These are phyloP conservation scores for Pangasius larnaudii DNA, from an alignment of 2,797 vertebrate genomes.

Conservation along the genomic window DNA sequence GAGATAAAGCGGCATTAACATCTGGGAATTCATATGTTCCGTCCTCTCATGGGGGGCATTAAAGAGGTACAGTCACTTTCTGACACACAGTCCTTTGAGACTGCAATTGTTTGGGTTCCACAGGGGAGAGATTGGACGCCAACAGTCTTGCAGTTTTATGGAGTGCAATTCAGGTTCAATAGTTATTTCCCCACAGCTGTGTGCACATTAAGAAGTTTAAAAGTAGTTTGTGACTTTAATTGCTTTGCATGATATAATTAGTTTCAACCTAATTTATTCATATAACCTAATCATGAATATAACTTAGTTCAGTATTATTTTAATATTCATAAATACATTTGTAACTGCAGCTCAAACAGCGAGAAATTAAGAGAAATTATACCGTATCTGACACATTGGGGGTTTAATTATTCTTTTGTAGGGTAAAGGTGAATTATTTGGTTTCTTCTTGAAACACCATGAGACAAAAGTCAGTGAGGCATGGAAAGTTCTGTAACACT, in stretches of 20 bases:
- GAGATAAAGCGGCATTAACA: slow-evolving; percentile 23
- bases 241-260: slow-evolving; percentile 1
- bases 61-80: slow-evolving; percentile 29
- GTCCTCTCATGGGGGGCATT: slow-evolving; percentile 9
- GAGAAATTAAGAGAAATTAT: not conserved
- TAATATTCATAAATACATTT: not conserved
- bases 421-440: not conserved
- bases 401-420: not conserved
- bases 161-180: not conserved
- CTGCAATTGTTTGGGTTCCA: not conserved
- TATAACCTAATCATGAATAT: not conserved
- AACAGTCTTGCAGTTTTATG: slow-evolving; percentile 10
- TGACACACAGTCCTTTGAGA: slow-evolving; percentile 9
- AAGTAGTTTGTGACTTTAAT: not conserved
- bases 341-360: not conserved
- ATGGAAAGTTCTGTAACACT: not conserved
- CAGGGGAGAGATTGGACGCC: not conserved
- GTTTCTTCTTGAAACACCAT: not conserved
- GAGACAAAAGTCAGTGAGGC: not conserved
- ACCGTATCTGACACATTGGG: not conserved
- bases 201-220: not conserved
- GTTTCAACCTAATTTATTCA: not conserved
- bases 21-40: slow-evolving; percentile 10
- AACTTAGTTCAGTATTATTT: not conserved
- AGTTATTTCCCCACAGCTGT: not conserved